Base-by-base conservation (phyloP, 2,113 vertebrate genomes). In the Corythaeola cristata region DNA sequence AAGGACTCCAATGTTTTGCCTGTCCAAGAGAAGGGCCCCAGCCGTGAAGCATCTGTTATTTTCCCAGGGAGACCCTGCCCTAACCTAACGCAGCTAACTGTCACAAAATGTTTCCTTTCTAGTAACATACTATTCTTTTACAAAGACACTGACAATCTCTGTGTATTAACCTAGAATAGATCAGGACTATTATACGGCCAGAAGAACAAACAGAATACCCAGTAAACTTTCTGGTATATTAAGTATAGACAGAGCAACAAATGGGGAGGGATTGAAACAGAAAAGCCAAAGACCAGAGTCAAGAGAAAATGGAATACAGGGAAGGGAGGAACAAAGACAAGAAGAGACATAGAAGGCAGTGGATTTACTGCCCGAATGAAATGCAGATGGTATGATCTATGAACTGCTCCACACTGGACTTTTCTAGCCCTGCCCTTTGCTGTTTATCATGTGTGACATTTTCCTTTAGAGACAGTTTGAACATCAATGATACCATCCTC, bases 391-490 rank as follows among this genome's bases (percentile, higher is more conserved):
- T 47, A 81, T 77, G 55, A 78, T 66, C 69, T 94, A 84, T 35
- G 8, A 85, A 82, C 56, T 77, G 26, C 19, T 80, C 56, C 55
- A 81, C 28, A 37, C 1, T 63, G 56, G 71, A 66, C 74, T 89
- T 67, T 68, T 82, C 66, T 64, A 64, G 21, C 35, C 73, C 41
- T 15, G 41, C 35, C 37, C 19, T n/a, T 56, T 89, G 39, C 77
- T 94, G 39, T 78, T 89, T 82, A 82, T 85, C 85, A 88, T 49
- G 21, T 49, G 21, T 27, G 33, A 0, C 86, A 95, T 68, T 89
- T 88, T 94, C 76, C 41, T 89, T 92, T 73, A 58, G 68, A 88
- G 66, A 50, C 56, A 91, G 41, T 64, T 67, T 93, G 69, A 91
- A 84, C 26, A 68, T 71, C 77, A 87, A 56, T 59, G 24, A 93